These are phyloP conservation scores for Dynastes grantii DNA, from an alignment of 2,888 invertebrate species.

Conservation along the genomic window DNA sequence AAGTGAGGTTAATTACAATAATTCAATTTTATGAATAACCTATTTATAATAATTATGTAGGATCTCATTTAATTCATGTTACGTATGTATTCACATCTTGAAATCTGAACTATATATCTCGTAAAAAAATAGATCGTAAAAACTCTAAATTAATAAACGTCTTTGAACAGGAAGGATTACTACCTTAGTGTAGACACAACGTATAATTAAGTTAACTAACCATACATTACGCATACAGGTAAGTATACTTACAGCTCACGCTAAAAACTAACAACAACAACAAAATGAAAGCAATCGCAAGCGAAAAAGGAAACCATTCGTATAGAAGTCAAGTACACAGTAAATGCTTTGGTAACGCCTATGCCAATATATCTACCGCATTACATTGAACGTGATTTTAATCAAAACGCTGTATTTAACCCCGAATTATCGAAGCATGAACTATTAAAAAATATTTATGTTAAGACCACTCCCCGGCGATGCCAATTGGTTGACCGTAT, in stretches of 20 bases:
- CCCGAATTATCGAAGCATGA: conserved; percentile 63
- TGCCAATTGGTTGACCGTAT: conserved; percentile 22
- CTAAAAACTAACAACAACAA: conserved; percentile 1
- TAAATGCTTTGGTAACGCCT: conserved; percentile 39
- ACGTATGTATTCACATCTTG: too few relatives aligned
- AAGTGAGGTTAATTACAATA: too few relatives aligned
- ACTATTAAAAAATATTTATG: conserved; percentile 66
- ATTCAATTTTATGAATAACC: too few relatives aligned
- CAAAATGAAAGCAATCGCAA: background rate
- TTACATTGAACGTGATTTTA: conserved; percentile 49
- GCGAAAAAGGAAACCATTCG: conserved; percentile 13
- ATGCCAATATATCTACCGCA: conserved; percentile 40
- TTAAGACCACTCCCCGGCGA: conserved; percentile 61
- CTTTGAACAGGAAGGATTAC: background rate
- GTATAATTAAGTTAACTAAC: conserved; percentile 18
- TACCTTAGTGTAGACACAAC: background rate
- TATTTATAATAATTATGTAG: too few relatives aligned
- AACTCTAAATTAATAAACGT: too few relatives aligned
- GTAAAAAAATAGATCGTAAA: background rate
- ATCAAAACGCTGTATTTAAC: conserved; percentile 54
- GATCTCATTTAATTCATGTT: too few relatives aligned
- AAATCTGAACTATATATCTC: too few relatives aligned
- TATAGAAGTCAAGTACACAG: conserved; percentile 37
- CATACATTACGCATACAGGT: conserved; percentile 12
- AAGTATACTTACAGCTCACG: conserved; percentile 2